These are phyloP conservation scores for Cololabis saira DNA, from an alignment of 2,113 vertebrate species.

Conservation along the genomic window DNA sequence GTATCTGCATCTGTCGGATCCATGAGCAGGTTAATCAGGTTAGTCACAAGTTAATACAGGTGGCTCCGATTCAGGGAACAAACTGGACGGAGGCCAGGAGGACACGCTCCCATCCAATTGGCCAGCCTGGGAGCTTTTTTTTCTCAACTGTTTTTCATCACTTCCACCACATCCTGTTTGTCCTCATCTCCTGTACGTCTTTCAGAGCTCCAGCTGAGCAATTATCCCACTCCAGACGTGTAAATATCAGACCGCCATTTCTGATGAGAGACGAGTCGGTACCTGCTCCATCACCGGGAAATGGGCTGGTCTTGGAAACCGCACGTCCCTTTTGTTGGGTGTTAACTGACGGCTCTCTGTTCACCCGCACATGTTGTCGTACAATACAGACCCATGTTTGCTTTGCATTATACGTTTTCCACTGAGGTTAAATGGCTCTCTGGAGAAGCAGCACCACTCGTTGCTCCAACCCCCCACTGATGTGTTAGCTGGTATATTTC, in stretches of 20 bases:
- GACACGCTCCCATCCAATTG: slow-evolving; percentile 41
- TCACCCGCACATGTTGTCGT: slow-evolving; percentile 4
- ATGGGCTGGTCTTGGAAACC: not conserved
- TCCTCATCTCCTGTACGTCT: slow-evolving; percentile 56
- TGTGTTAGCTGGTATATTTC: slow-evolving; percentile 21
- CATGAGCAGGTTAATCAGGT: slow-evolving; percentile 68
- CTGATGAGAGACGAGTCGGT: slow-evolving; percentile 51
- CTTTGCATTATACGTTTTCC: slow-evolving; percentile 34
- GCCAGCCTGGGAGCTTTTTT: slow-evolving; percentile 13
- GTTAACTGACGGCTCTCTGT: slow-evolving; percentile 31
- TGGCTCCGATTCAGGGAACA: slow-evolving; percentile 47
- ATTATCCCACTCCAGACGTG: slow-evolving; percentile 68
- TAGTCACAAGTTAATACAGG: slow-evolving; percentile 62
- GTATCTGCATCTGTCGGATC: slow-evolving; percentile 39
- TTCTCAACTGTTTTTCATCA: slow-evolving; percentile 11
- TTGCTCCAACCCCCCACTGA: not conserved
- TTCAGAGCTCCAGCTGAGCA: slow-evolving; percentile 74
- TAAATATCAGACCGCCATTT: slow-evolving; percentile 55
- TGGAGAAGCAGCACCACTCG: not conserved
- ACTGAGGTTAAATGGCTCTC: slow-evolving; percentile 26
- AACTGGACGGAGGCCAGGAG: slow-evolving; percentile 34
- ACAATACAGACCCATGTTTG: slow-evolving; percentile 21
- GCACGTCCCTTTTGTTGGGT: slow-evolving; percentile 1
- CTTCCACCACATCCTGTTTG: slow-evolving; percentile 75
- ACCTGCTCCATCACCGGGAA: slow-evolving; percentile 26